These are phyloP conservation scores for Drosophila dives DNA, from an alignment of 2,888 invertebrate genomes.

Conservation along the genomic window DNA sequence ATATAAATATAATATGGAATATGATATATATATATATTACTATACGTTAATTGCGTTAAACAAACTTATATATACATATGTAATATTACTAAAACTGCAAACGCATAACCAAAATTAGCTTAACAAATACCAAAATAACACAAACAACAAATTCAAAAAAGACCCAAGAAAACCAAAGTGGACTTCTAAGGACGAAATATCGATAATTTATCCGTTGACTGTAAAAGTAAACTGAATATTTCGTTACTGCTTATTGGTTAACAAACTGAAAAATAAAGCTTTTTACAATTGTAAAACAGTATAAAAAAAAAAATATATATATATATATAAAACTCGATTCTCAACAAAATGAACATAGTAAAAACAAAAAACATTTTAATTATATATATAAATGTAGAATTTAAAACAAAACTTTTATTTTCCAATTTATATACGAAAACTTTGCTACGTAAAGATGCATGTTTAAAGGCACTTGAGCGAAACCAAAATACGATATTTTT, in stretches of 20 bases:
- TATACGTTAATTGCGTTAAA: constrained; percentile 50
- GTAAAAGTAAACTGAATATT: constrained; percentile 17
- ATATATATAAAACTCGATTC: constrained; percentile 39
- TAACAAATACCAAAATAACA: constrained; percentile 51
- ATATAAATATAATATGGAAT: constrained; percentile 20
- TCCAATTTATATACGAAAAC: constrained; percentile 61
- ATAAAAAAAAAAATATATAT: constrained; percentile 4
- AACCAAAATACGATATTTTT: constrained; percentile 70
- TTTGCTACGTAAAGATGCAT: constrained; percentile 58
- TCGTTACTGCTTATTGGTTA: constrained; percentile 3
- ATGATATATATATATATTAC: constrained; percentile 18
- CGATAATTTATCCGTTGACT: constrained; percentile 35
- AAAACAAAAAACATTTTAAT: constrained; percentile 38
- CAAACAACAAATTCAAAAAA: constrained; percentile 24
- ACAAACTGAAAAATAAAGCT: not conserved
- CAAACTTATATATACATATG: constrained; percentile 47
- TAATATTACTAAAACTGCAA: constrained; percentile 44
- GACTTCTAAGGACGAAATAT: constrained; percentile 26
- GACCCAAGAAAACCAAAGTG: constrained; percentile 15
- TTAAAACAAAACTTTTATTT: constrained; percentile 46
- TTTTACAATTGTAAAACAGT: constrained; percentile 29
- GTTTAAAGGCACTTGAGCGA: constrained; percentile 62
- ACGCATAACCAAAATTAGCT: constrained; percentile 67
- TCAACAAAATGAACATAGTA: constrained; percentile 34
- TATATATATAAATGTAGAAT: constrained; percentile 37